These are phyloP conservation scores for Nemopilema nomurai DNA, from an alignment of 30 jellyfish, hydroid and myxozoan genomes.

Conservation along the genomic window DNA sequence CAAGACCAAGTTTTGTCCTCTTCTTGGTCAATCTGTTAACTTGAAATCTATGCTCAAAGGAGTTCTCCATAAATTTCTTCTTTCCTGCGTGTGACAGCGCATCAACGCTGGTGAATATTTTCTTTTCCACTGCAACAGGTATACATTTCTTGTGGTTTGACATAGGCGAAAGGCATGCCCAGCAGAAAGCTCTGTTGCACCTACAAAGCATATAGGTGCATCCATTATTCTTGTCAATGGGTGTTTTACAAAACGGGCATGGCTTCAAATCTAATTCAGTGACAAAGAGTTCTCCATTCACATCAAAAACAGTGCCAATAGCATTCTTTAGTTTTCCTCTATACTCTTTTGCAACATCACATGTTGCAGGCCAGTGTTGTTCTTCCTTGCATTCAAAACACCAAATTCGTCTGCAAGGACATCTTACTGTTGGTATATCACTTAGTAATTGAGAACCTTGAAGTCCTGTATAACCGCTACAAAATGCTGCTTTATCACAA, in stretches of 20 bases:
- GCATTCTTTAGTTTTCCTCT: neutral
- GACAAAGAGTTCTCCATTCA: slow-evolving; percentile 4
- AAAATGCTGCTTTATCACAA: slow-evolving; percentile 24
- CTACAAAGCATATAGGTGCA: slow-evolving; percentile 40
- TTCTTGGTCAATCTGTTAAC: neutral
- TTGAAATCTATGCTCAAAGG: neutral
- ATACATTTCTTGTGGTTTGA: neutral
- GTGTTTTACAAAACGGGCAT: slow-evolving; percentile 45
- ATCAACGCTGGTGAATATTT: slow-evolving; percentile 28
- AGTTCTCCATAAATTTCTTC: neutral
- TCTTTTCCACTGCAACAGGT: neutral
- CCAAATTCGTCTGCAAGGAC: slow-evolving; percentile 24
- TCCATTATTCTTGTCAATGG: slow-evolving; percentile 40
- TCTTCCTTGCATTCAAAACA: slow-evolving; percentile 40
- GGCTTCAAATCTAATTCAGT: slow-evolving; percentile 30
- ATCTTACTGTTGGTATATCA: slow-evolving; percentile 27
- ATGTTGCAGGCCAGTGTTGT: slow-evolving; percentile 52
- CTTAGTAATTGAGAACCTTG: neutral
- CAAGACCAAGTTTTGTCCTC: slow-evolving; percentile 38
- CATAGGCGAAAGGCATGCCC: slow-evolving; percentile 17
- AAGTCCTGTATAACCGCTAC: slow-evolving; percentile 5
- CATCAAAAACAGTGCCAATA: neutral
- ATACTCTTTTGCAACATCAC: slow-evolving; percentile 6
- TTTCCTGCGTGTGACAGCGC: neutral
- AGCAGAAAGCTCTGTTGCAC: slow-evolving; percentile 33